These are phyloP conservation scores for Camelus dromedarius DNA, from an alignment of 2,113 vertebrate genomes.

Conservation along the genomic window DNA sequence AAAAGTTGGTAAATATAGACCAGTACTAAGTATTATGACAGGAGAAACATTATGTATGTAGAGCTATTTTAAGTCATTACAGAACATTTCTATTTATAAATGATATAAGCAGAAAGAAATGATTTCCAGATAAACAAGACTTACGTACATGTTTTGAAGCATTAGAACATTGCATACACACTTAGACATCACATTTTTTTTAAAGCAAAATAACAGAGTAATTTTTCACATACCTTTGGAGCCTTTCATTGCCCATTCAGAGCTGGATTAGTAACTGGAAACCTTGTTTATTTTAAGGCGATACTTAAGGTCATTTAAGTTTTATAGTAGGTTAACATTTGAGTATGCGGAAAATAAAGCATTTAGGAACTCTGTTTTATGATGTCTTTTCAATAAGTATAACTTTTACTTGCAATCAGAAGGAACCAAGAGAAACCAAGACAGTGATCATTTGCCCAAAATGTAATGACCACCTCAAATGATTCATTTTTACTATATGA, in stretches of 20 bases:
- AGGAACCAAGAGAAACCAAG: not conserved
- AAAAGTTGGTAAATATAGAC: conserved; percentile 72
- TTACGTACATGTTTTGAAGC: conserved; percentile 65
- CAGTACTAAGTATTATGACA: conserved; percentile 37
- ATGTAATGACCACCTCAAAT: not conserved
- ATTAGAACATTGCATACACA: conserved; percentile 70
- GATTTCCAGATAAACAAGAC: conserved; percentile 76
- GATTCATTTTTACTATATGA: not conserved
- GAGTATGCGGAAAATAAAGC: conserved; percentile 85
- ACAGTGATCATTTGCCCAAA: conserved; percentile 19
- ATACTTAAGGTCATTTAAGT: conserved; percentile 77
- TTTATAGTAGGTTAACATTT: conserved; percentile 83
- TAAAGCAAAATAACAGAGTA: conserved; percentile 67
- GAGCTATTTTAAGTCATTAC: conserved; percentile 75
- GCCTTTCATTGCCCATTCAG: conserved; percentile 57
- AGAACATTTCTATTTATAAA: conserved; percentile 75
- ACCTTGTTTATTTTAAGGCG: conserved; percentile 79
- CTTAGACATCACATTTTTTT: conserved; percentile 69
- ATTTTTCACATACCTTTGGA: conserved; percentile 74
- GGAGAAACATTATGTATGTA: conserved; percentile 49
- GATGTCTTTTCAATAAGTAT: conserved; percentile 71
- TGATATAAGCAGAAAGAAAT: conserved; percentile 78
- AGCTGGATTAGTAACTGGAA: conserved; percentile 67
- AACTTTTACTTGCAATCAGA: conserved; percentile 68
- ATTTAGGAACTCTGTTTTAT: conserved; percentile 78